phyloP scores from a whole-genome alignment of 2,888 invertebrate genomes.

The Nymphalis urticae region DNA sequence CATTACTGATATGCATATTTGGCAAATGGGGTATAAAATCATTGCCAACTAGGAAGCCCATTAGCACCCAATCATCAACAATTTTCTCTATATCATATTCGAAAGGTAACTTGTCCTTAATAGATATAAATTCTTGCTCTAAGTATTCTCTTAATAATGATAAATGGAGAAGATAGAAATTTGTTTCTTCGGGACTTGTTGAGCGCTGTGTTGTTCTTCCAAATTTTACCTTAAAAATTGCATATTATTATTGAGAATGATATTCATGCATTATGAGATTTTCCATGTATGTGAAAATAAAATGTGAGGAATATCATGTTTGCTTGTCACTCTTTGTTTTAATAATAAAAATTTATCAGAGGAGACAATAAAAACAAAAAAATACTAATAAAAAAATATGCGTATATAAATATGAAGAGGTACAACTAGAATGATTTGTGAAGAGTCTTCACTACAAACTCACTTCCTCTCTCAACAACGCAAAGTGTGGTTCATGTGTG shows the following conservation, averaged over 20 bases:
- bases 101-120: slow-evolving; percentile 87
- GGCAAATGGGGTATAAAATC: slow-evolving; percentile 99
- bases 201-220: slow-evolving; percentile 85
- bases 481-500: slow-evolving; percentile 97
- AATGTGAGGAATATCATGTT: too few species aligned
- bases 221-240: slow-evolving; percentile 84
- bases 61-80: slow-evolving; percentile 98
- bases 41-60: slow-evolving; percentile 98
- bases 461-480: slow-evolving; percentile 96
- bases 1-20: slow-evolving; percentile 95
- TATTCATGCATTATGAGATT: not conserved
- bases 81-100: slow-evolving; percentile 92
- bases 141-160: slow-evolving; percentile 96
- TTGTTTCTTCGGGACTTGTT: slow-evolving; percentile 92
- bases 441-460: slow-evolving; percentile 4
- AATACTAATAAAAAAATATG: too few species aligned
- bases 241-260: not conserved
- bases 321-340: too few species aligned
- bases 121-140: slow-evolving; percentile 90
- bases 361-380: too few species aligned
- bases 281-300: too few species aligned
- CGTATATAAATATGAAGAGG: not conserved
- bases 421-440: not conserved
- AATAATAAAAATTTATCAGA: too few species aligned
- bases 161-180: slow-evolving; percentile 95